Evolutionary conservation across 2,888 invertebrate genomes (phyloP), one percentile per base, ranked within the genome.

Genomic region (Azorinus chamasolen): DNA sequence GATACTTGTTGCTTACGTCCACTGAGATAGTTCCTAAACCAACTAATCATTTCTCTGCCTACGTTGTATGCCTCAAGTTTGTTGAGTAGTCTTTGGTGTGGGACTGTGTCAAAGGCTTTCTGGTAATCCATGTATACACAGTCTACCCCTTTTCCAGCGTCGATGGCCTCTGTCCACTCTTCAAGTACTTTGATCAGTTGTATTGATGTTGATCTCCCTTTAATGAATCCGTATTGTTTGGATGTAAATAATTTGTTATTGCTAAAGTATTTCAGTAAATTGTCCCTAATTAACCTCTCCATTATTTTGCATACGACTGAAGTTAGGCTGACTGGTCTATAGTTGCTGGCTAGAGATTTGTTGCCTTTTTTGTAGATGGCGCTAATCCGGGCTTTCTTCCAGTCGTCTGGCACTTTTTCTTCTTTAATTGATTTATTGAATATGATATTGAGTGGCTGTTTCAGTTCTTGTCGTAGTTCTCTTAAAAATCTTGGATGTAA

Each of bases 121-220:
- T n/a, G n/a, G n/a, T n/a, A n/a, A n/a, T n/a, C n/a, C n/a, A n/a
- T n/a, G n/a, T n/a, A n/a, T n/a, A n/a, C n/a, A n/a, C n/a, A n/a
- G n/a, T n/a, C n/a, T n/a, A n/a, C n/a, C n/a, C n/a, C n/a, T n/a
- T n/a, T n/a, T n/a, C n/a, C n/a, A n/a, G n/a, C n/a, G n/a, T 62
- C 55, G 22, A 70, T 25, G 20, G 10, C 62, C 1, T 50, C 46
- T 48, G 70, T 48, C 70, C 63, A 63, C 1, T 55, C 54, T 22
- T 70, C 57, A 25, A 70, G 22, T 25, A 62, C 55, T n/a, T 70
- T 10, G 5, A 57, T 14, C 16, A 66, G 39, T 59, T 64, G 64
- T 1, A 51, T n/a, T 22, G 53, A 37, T 53, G 58, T 64, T 50
- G 59, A 64, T 32, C 66, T 27, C 1, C 43, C 43, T 16, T 20